Base-by-base conservation (phyloP, 2,888 invertebrate species). In the Hesperia comma region DNA sequence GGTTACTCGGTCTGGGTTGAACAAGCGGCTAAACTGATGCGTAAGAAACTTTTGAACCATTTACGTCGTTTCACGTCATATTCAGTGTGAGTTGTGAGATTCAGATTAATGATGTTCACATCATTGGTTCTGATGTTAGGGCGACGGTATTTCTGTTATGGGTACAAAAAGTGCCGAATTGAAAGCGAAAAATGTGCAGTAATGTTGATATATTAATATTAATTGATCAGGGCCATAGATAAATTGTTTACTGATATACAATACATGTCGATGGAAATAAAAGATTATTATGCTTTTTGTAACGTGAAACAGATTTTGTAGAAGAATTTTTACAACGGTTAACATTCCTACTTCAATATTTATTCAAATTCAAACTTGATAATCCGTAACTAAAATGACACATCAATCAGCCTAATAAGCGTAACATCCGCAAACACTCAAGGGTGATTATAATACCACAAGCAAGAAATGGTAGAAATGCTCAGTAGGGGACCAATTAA, bases 401-500 rank as follows among this genome's bases (percentile, higher is more conserved):
- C 70, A 71, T 76, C 80, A 77, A 60, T 61, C 60, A 71, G 67
- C 54, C 68, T 69, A 55, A 63, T 58, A 64, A 62, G 72, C 67
- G 61, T 68, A 53, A 70, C 69, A 57, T 66, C 64, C 69, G 62
- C 67, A 68, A 69, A 71, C 66, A 54, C 57, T 64, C 54, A 69
- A 49, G 68, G 62, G 69, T 61, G 70, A 58, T 58, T 57, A 37
- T 58, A 51, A 43, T n/a, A 19, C 37, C 32, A 49, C 32, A 43
- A 70, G 61, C 49, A 51, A 54, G 51, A 49, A 60, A 26, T 51
- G 46, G 8, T 46, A 72, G 43, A 67, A 54, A 19, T 55, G 26
- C 63, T 54, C 68, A 66, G 77, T 75, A 78, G 80, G 82, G 78
- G 75, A 67, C 85, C 86, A 88, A 90, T 90, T 89, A 89, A 86